A percentile compares a stretch with the other conserved stretches of the same genome.
Evolutionary conservation across 2,888 invertebrate genomes (phyloP).

Genomic region (Pristionchus mayeri): DNA sequence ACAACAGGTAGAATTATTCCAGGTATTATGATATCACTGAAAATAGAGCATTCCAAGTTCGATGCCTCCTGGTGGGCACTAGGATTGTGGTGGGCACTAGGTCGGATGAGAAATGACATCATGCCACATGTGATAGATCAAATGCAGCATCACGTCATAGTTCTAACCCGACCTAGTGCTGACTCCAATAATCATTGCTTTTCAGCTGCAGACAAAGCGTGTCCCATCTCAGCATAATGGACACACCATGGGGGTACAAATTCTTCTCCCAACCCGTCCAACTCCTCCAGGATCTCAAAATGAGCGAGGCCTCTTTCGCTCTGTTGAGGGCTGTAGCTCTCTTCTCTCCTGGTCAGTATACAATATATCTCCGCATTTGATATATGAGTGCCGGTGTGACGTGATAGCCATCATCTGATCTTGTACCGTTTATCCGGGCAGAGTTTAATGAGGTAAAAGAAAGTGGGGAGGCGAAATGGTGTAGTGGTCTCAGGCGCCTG

Average conservation of each 20-base stretch:
- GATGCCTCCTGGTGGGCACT: background rate
- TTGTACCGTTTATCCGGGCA: too few relatives aligned
- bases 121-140: too few relatives aligned
- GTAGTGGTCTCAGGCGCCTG: too few relatives aligned
- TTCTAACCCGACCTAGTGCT: too few relatives aligned
- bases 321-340: conserved; percentile 63
- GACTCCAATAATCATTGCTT: background rate
- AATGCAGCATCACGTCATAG: too few relatives aligned
- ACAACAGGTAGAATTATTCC: background rate
- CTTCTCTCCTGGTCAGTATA: conserved; percentile 57
- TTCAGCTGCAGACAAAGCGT: conserved; percentile 24
- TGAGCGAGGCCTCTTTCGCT: conserved; percentile 57
- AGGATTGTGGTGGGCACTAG: background rate
- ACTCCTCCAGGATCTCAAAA: conserved; percentile 53
- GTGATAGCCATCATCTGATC: too few relatives aligned
- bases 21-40: background rate
- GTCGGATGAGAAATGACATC: too few relatives aligned
- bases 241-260: conserved; percentile 50
- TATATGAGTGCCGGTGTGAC: too few relatives aligned
- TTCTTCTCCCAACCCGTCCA: conserved; percentile 60
- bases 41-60: background rate
- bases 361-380: too few relatives aligned
- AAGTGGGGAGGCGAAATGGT: too few relatives aligned
- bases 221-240: background rate
- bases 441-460: too few relatives aligned